Evolutionary conservation across 2,797 vertebrate genomes (phyloP), one percentile per base, ranked within the genome.

Genomic region (Halcyon smyrnensis): DNA sequence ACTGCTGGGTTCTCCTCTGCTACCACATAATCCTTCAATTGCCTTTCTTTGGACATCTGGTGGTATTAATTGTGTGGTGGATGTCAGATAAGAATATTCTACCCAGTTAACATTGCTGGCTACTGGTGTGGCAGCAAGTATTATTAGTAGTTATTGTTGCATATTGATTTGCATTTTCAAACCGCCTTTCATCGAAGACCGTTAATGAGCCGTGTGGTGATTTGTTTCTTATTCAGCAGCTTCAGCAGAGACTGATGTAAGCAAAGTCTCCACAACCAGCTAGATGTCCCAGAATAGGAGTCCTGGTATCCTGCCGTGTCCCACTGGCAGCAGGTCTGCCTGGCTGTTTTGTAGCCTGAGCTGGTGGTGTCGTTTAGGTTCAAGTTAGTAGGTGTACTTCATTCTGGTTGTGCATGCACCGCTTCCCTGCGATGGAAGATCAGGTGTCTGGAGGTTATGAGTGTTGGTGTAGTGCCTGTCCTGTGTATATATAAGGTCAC

Each of bases 31-130:
- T 63, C 71, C 48, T 84, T 74, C 56, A 62, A 2, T 45, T 62
- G 78, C 80, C 34, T 92, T 96, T 93, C 85, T 93, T 51, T 92
- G 85, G 34, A 76, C 80, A 94, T 89, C 85, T 96, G 91, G 48
- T 91, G 56, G 34, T 56, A 46, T 77, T 46, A 84, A 92, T 92
- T 89, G 45, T 53, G 16, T 45, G 63, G 56, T 87, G 80, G 53
- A 85, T 51, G 67, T 90, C 77, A 75, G 67, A 87, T 77, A 76
- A 90, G 85, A 67, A 37, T 86, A 84, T 87, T 83, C 57, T 89
- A 87, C 90, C 51, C 64, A 57, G 68, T 84, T 91, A n/a, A n/a
- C 18, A 2, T 78, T 93, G 70, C 85, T 95, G 95, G 70, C 85
- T 90, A n/a, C 59, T 84, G 14, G 56, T 45, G 18, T 90, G 74